Conservation (phyloP, 2,888 invertebrate genomes). For the Punctoribates punctum region DNA sequence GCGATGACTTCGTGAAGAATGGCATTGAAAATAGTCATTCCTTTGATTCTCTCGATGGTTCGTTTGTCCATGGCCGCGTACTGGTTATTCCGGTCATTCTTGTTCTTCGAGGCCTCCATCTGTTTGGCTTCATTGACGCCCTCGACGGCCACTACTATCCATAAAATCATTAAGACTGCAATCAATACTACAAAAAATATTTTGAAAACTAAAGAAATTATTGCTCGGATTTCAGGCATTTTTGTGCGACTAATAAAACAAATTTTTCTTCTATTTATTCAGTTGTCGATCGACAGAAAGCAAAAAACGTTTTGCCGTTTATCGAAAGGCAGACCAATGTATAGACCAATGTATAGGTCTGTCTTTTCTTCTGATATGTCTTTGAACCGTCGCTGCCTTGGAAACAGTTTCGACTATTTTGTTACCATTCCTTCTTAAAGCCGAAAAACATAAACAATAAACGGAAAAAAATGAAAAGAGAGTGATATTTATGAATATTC, state of each 20-base stretch:
- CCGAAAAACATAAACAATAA: constrained; percentile 15
- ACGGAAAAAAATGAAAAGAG: background rate
- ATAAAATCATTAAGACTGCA: constrained; percentile 37
- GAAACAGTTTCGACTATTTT: constrained; percentile 7
- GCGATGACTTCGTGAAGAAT: constrained; percentile 38
- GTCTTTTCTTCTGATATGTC: constrained; percentile 20
- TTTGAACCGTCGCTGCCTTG: constrained; percentile 25
- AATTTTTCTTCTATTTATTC: background rate
- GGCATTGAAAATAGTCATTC: constrained; percentile 37
- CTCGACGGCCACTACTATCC: constrained; percentile 34
- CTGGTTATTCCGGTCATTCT: background rate
- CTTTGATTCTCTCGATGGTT: background rate
- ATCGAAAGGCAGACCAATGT: too few species aligned
- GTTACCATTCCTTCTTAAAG: background rate
- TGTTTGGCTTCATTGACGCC: constrained; percentile 19
- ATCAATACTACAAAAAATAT: constrained; percentile 17
- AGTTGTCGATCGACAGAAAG: background rate
- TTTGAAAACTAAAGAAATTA: background rate
- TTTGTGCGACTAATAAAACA: background rate
- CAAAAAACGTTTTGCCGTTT: background rate
- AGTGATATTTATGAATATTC: constrained; percentile 4
- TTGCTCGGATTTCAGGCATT: constrained; percentile 8
- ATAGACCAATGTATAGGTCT: background rate
- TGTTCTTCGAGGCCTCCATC: background rate
- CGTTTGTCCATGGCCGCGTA: constrained; percentile 11